Base-by-base conservation (phyloP, 2,113 vertebrate species). In the Forbesichthys papilliferus region DNA sequence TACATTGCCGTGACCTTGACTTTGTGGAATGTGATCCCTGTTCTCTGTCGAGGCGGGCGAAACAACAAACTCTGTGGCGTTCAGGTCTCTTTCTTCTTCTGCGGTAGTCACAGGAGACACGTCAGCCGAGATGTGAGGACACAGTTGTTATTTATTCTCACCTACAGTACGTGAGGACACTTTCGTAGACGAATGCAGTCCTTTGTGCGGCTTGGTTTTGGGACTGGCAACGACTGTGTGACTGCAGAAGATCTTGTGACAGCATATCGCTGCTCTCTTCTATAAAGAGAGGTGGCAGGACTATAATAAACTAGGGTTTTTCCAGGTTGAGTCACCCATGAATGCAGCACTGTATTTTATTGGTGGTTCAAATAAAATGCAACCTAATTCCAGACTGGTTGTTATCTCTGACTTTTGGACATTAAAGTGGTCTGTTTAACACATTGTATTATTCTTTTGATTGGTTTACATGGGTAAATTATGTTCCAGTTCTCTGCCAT, bases 21-120 rank as follows among this genome's bases (percentile, higher is more conserved):
- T 79, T 66, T 61, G 71, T 90, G 89, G 90, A 92, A 90, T 92
- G 88, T 80, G 84, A 83, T 89, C 82, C 79, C 81, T 86, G 75
- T 83, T 86, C 77, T 71, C 79, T 73, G 84, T 84, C 78, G 61
- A 68, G 71, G 69, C 59, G 49, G 58, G 67, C 58, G 75, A 73
- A 49, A 27, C 27, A 27, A 27, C 27, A 72, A 67, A 52, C 79
- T 78, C 27, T 27, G 20, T 34, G 69, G 67, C 33, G 77, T 57
- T 73, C 52, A 64, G 66, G 52, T 80, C 71, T 8, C 7, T 42
- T 42, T 42, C 36, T 42, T 42, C 36, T 42, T 42, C 36, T 42
- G 36, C 7, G 36, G 36, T 42, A 42, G 36, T 8, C 36, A 42
- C 5, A 5, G 36, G 36, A 42, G 36, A 42, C 27, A 27, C 5